phyloP scores from a whole-genome alignment of 2,888 invertebrate species.

The Anorthoa munda region DNA sequence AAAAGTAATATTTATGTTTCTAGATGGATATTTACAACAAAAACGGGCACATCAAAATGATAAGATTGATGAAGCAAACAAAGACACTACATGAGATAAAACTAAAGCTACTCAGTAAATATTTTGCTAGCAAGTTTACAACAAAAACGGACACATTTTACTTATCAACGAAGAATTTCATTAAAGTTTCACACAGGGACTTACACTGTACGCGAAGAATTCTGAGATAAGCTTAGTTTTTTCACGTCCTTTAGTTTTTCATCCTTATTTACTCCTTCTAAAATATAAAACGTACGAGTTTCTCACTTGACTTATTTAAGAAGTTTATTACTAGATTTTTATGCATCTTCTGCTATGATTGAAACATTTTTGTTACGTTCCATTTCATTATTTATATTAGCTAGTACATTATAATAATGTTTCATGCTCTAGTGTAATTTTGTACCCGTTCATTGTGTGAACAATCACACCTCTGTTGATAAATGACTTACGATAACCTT shows the following conservation, averaged over 20 bases:
- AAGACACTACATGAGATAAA: constrained; percentile 27
- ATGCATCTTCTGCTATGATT: constrained; percentile 13
- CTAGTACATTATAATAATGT: neutral
- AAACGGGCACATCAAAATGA: neutral
- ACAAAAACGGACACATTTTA: constrained; percentile 64
- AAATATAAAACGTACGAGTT: constrained; percentile 36
- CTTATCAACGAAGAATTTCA: constrained; percentile 68
- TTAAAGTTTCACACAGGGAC: constrained; percentile 64
- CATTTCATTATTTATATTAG: neutral
- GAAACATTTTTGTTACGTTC: neutral
- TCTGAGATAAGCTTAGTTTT: constrained; percentile 69
- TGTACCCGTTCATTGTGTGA: neutral
- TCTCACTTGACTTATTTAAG: constrained; percentile 27
- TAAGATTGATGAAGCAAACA: constrained; percentile 20
- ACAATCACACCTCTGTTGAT: neutral
- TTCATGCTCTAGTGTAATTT: neutral
- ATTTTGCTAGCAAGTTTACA: constrained; percentile 47
- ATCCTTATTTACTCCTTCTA: constrained; percentile 57
- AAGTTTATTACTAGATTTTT: constrained; percentile 6
- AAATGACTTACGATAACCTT: neutral
- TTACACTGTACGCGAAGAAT: constrained; percentile 62
- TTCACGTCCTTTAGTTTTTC: constrained; percentile 60
- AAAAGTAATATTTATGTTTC: neutral
- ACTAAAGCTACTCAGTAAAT: constrained; percentile 45
- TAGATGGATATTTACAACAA: neutral